Evolutionary conservation across 2,888 invertebrate species (phyloP), one percentile per base, ranked within the genome.

Genomic region (Molanna angustata): DNA sequence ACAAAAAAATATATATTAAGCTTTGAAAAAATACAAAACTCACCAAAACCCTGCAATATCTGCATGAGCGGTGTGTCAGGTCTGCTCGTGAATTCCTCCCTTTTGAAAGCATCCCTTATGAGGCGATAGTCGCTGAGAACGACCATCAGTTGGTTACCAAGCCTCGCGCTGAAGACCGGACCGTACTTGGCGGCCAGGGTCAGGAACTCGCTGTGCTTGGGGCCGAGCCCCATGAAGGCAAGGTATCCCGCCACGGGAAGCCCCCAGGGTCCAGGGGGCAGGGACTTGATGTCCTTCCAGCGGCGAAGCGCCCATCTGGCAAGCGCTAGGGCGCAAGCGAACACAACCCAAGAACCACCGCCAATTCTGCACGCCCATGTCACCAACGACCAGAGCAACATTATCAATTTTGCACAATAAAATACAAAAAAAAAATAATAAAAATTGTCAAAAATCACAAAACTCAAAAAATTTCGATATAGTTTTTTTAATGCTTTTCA

Each of bases 231-330:
- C 64, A 94, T 79, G 70, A 88, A 91, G 2, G 88, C 87, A 60
- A 94, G 73, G 66, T 88, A 91, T 56, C 94, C 94, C 51, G 92
- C 78, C 47, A 93, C 75, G 16, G 94, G 94, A 3, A 90, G 74
- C 2, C 93, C 91, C 87, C 88, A 88, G 2, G 94, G 94, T 2
- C 94, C 94, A 1, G 94, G 94, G 0, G 94, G 94, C 61, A 92
- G 72, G 60, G 77, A 69, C 57, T 70, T 69, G 59, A 69, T 62
- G 61, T 73, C 71, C 16, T 49, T 42, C 57, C 52, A 53, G 31
- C 40, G 37, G 43, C 21, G n/a, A 41, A 52, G 41, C 4, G 52
- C 56, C 57, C 57, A 70, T 66, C 57, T 63, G 62, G 72, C 78
- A 58, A 68, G 69, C 60, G 74, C 61, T 64, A 77, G 76, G 45